Conservation (phyloP, 2,113 vertebrate species). For the Muntiacus reevesi region DNA sequence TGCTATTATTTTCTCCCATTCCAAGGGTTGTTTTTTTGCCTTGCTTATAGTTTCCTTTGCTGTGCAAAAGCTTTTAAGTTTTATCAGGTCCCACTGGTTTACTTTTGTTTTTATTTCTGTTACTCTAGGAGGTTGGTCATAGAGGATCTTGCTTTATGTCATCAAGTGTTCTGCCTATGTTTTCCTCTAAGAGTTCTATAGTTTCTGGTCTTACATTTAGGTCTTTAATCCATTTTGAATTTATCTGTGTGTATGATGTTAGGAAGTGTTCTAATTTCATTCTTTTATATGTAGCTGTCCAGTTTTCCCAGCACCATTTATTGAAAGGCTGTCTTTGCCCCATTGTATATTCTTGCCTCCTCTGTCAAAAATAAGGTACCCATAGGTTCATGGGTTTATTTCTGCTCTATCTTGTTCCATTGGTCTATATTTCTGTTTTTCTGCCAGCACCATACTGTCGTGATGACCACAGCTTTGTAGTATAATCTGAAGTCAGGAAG, state of each 20-base stretch:
- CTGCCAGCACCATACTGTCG: not conserved
- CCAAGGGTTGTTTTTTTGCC: not conserved
- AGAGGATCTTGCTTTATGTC: not conserved
- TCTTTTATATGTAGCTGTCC: not conserved
- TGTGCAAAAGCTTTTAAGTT: not conserved
- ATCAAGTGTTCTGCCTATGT: not conserved
- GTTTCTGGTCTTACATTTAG: not conserved
- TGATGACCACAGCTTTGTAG: not conserved
- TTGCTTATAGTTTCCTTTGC: not conserved
- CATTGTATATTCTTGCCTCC: not conserved
- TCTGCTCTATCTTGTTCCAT: not conserved
- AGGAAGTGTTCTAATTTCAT: not conserved
- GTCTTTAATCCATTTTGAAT: not conserved
- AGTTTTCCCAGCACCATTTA: not conserved
- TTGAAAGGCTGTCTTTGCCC: not conserved
- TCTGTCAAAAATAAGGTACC: not conserved
- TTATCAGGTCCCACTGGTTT: not conserved
- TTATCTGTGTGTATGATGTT: not conserved
- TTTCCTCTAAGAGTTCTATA: not conserved
- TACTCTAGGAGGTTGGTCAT: not conserved
- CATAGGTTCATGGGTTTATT: not conserved
- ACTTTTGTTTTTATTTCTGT: not conserved
- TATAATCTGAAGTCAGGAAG: not conserved
- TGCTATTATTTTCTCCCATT: not conserved
- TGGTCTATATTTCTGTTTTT: not conserved